Evolutionary conservation across 1,140 invertebrate species (phyloP), one percentile per base, ranked within the genome.

Genomic region (Papilio glaucus): DNA sequence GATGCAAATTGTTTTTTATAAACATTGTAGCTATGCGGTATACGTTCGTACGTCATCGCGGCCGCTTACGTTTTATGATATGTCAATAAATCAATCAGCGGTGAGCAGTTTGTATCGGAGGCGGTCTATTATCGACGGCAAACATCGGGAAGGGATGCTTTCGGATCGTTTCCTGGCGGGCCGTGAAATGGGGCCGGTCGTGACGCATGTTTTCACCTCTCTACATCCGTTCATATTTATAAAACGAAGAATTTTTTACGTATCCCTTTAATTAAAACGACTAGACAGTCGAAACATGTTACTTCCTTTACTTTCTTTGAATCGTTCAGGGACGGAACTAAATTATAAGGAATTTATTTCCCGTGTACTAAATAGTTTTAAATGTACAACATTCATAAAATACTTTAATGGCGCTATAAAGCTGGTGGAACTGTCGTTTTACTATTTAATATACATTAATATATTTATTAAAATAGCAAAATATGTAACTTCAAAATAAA

Each of bases 121-220:
- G 79, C 76, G 84, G 83, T 89, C 87, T 92, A 90, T 91, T 89
- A 92, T 90, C 88, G 90, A 87, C 82, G 85, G 83, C 87, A 87
- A 91, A 89, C 88, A 88, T 87, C 82, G 80, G 75, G 84, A 85
- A 84, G 85, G 84, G 88, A 89, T 89, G 89, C 88, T 91, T 90
- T 86, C 81, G 82, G 82, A 73, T 76, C 86, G 79, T 89, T 91
- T 91, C 89, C 88, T 91, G 88, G 83, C 84, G 80, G 65, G 49
- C n/a, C 72, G 82, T 77, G 88, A 88, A 91, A 91, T 89, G 86
- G 86, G 89, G 87, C 84, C 87, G 86, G 69, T 63, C 74, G 81
- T 89, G 89, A 91, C 89, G 86, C 85, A 86, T 84, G 83, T 84
- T 82, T 86, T 88, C 85, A 88, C 88, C 82, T 87, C 72, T 76